Conservation (phyloP, 2,797 vertebrate species). For the Helostoma temminkii region DNA sequence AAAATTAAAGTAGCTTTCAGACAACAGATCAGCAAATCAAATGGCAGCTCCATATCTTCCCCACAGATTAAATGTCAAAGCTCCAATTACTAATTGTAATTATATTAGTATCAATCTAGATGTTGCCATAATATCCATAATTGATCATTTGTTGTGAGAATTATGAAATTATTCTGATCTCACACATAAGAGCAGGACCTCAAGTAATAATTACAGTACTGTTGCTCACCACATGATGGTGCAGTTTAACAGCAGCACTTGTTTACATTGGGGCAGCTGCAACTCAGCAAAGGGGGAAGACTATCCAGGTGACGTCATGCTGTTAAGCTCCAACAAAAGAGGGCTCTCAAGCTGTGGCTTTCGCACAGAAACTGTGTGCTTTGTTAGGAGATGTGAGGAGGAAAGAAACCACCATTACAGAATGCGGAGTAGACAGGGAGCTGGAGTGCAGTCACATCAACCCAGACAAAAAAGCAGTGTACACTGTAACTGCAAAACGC, state of each 20-base stretch:
- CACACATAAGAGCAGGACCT: conserved; percentile 29
- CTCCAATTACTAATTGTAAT: conserved; percentile 51
- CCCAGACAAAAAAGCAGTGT: conserved; percentile 7
- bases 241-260: conserved; percentile 48
- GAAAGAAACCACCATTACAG: neutral
- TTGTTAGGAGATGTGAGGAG: conserved; percentile 14
- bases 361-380: conserved; percentile 30
- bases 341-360: conserved; percentile 41
- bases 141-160: conserved; percentile 52
- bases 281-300: conserved; percentile 41
- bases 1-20: conserved; percentile 35
- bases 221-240: conserved; percentile 63
- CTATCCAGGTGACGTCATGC: conserved; percentile 64
- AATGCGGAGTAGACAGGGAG: conserved; percentile 9
- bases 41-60: conserved; percentile 21
- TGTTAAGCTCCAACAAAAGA: conserved; percentile 49
- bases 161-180: conserved; percentile 48
- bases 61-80: conserved; percentile 19
- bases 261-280: conserved; percentile 13
- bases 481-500: neutral
- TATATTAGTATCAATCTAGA: conserved; percentile 45
- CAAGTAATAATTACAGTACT: conserved; percentile 16
- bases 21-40: conserved; percentile 30
- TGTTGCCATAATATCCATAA: conserved; percentile 52
- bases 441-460: neutral